Evolutionary conservation across 2,797 vertebrate species (phyloP), one percentile per base, ranked within the genome.

Genomic region (Alca torda): DNA sequence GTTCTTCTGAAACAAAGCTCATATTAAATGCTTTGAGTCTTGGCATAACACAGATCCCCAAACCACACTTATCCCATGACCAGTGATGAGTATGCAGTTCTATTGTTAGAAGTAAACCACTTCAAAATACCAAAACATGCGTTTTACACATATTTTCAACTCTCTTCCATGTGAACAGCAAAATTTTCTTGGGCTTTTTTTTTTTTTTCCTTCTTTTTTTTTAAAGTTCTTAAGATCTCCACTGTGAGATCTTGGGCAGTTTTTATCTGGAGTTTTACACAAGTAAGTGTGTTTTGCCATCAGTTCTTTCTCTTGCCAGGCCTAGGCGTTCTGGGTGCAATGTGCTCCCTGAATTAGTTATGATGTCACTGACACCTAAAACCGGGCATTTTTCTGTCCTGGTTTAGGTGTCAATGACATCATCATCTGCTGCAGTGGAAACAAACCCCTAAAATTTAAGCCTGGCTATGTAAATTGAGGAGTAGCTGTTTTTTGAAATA

Each of bases 371-470:
- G 85, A 84, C 95, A 95, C 90, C 56, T 89, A 70, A 93, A 95
- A 68, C 23, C 2, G 65, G 86, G 46, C 68, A 80, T 91, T 95
- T 84, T 96, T 93, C 72, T 95, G 78, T 84, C 60, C 48, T 93
- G 88, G 76, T 95, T 94, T 93, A 95, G 84, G 93, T 92, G 94
- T 80, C 78, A 96, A 80, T 96, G 92, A 96, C 84, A 87, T 96
- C 90, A 96, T 89, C 68, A 92, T 87, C 46, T 92, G 37, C 73
- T 90, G 43, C 54, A 91, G 87, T 69, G 46, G 86, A 94, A 96
- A 87, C 54, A 94, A 95, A 77, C 48, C 31, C 56, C 88, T 93
- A 83, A 95, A 82, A 93, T 90, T 67, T 87, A 87, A 89, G 72
- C 50, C 76, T 69, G 63, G 26, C 9, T 77, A 56, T 63, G 46